Percentiles rank a stretch among this genome's conserved stretches.
These are phyloP conservation scores for Aspiorhynchus laticeps DNA, from an alignment of 2,113 vertebrate species.

Conservation along the genomic window DNA sequence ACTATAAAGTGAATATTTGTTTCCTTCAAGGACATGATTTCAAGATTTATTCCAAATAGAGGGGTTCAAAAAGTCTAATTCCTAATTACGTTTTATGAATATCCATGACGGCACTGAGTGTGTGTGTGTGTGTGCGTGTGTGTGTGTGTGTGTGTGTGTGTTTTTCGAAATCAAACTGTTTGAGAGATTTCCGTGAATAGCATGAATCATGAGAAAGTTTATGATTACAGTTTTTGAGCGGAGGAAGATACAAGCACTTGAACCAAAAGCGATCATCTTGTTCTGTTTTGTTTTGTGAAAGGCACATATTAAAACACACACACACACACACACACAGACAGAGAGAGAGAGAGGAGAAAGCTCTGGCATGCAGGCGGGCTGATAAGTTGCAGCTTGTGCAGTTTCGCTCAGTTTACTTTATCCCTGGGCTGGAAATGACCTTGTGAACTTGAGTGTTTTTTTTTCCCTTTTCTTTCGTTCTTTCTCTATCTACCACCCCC, in stretches of 20 bases:
- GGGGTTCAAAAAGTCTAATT: slow-evolving; percentile 5
- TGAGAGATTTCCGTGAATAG: slow-evolving; percentile 11
- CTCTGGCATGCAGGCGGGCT: slow-evolving; percentile 73
- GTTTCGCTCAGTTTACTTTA: slow-evolving; percentile 79
- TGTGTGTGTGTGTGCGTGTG: not conserved
- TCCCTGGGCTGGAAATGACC: slow-evolving; percentile 78
- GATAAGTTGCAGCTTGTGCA: slow-evolving; percentile 81
- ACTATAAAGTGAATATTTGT: slow-evolving; percentile 37
- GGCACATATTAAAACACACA: slow-evolving; percentile 61
- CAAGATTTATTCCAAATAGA: slow-evolving; percentile 23
- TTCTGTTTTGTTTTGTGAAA: slow-evolving; percentile 59
- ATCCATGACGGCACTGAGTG: not conserved
- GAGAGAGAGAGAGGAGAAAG: slow-evolving; percentile 59
- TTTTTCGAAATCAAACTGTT: not conserved
- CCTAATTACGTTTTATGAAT: slow-evolving; percentile 23
- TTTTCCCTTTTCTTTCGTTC: slow-evolving; percentile 46
- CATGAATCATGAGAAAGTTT: slow-evolving; percentile 39
- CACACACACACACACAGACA: slow-evolving; percentile 28
- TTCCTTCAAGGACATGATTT: slow-evolving; percentile 30
- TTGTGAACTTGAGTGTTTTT: slow-evolving; percentile 74
- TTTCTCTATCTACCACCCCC: slow-evolving; percentile 3
- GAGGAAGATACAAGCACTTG: slow-evolving; percentile 55
- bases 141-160: too few relatives aligned
- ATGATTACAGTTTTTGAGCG: slow-evolving; percentile 55
- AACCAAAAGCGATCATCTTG: slow-evolving; percentile 61